Conservation (phyloP, 2,888 invertebrate genomes). For the Pinctada fucata region DNA sequence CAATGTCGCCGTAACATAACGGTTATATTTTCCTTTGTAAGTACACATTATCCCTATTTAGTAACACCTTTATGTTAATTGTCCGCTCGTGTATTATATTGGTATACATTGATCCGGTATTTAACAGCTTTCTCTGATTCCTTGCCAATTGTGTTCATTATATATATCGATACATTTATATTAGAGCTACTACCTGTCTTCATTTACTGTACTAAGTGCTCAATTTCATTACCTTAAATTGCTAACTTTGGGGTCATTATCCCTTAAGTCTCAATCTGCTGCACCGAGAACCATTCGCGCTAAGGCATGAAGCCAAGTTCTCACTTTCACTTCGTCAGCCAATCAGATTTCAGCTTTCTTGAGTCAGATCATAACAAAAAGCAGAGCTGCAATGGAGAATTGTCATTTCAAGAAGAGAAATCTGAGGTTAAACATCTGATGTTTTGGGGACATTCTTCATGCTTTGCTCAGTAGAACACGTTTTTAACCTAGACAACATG, state of each 20-base stretch:
- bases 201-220: too few species aligned
- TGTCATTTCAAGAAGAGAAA: not conserved
- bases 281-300: not conserved
- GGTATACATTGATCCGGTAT: not conserved
- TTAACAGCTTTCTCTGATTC: not conserved
- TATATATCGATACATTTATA: not conserved
- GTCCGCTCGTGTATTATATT: not conserved
- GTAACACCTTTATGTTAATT: not conserved
- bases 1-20: too few species aligned
- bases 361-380: not conserved
- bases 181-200: too few species aligned
- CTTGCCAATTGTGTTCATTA: not conserved
- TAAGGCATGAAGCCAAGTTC: not conserved
- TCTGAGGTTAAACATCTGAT: not conserved
- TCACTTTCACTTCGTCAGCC: not conserved
- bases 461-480: too few species aligned
- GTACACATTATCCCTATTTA: not conserved
- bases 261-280: not conserved
- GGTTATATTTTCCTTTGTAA: too few species aligned
- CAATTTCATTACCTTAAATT: too few species aligned
- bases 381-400: not conserved
- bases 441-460: too few species aligned
- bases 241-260: not conserved
- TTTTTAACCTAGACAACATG: too few species aligned
- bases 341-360: not conserved